Base-by-base conservation (phyloP, 2,113 vertebrate species). In the Gnathonemus echidnorhynchus region DNA sequence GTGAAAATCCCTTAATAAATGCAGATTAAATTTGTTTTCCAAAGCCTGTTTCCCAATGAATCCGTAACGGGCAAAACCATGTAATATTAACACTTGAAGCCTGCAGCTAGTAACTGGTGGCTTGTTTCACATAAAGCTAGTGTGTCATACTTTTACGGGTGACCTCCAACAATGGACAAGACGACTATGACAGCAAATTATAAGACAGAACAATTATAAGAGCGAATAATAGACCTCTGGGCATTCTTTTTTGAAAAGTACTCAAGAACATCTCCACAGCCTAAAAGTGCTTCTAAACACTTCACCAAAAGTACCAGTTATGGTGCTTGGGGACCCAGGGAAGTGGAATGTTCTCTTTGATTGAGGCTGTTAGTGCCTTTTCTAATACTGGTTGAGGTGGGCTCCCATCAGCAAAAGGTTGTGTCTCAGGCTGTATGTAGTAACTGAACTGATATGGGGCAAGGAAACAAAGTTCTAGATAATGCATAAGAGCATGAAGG, bases 21-120 rank as follows among this genome's bases (percentile, higher is more conserved):
- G 53, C 87, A 45, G 52, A 88, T 88, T n/a, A 66, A 45, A 58
- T 88, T 88, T 62, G 17, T 58, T 58, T 58, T 58, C 35, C 87
- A 62, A 62, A 88, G 56, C 87, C 53, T 24, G 8, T 42, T 45
- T 88, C 21, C 50, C 86, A 53, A n/a, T 58, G 56, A 46, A 62
- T 62, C 53, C 1, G 35, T 62, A 88, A 45, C 35, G 27, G 74
- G 31, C 49, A 11, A 66, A 88, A 46, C 19, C 21, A 21, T 42
- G 31, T 62, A n/a, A 88, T 88, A 66, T 62, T 62, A 27, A 62
- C 56, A 8, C 62, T 66, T 66, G 56, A 10, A 66, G 3, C 56
- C 56, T 13, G 56, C 56, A 35, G 49, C 21, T 11, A 13, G 56
- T 53, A 66, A 62, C 17, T 24, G 31, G 21, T 19, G 50, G 27